Evolutionary conservation across 35 echinoderm and acorn worm species (phyloP).

Genomic region (Ptychodera flava): DNA sequence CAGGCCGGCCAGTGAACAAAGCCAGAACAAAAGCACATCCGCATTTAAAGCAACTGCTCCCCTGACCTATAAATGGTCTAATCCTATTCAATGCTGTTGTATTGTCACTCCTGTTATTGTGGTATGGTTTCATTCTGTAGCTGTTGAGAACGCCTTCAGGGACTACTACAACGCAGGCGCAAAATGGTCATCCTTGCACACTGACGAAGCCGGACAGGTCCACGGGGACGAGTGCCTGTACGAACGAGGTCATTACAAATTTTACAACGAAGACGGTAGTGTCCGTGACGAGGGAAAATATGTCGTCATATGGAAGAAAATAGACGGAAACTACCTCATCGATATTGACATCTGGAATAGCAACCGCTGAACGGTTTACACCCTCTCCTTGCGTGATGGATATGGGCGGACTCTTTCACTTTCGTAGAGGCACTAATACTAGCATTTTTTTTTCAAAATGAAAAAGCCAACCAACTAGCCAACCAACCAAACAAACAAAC

Average conservation of each 20-base stretch:
- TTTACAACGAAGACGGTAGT: not conserved
- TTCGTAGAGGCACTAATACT: not conserved
- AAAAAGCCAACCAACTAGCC: not conserved
- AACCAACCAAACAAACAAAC: not conserved
- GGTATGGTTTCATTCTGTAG: not conserved
- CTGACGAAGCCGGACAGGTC: not conserved
- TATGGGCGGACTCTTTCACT: too few species aligned
- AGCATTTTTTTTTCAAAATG: not conserved
- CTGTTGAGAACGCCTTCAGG: not conserved
- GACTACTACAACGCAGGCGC: not conserved
- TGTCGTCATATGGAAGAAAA: not conserved
- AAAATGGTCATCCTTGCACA: not conserved
- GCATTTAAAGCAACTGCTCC: not conserved
- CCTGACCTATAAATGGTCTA: not conserved
- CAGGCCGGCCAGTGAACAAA: not conserved
- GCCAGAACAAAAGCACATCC: not conserved
- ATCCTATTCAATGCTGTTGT: not conserved
- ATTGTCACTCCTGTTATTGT: not conserved
- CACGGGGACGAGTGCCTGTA: not conserved
- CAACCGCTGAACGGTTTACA: not conserved
- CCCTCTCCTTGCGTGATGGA: too few species aligned
- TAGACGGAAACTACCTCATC: not conserved
- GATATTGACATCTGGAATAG: not conserved
- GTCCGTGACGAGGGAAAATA: not conserved
- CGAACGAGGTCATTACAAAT: not conserved